Conservation (phyloP, 2,797 vertebrate genomes). For the Ptychobarbus kaznakovi region DNA sequence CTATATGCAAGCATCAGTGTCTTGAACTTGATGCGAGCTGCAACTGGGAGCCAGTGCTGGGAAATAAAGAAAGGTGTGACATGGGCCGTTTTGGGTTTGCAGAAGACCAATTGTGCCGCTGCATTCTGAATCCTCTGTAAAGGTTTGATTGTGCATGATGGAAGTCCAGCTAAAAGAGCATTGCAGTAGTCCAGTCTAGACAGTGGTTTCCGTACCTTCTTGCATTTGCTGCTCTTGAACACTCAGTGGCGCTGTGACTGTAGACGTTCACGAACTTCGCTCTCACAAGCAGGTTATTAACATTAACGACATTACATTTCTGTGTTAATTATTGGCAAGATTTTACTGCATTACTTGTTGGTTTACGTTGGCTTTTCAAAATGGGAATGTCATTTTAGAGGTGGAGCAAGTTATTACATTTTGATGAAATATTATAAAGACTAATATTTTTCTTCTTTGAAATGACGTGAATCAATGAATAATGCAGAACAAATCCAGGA, state of each 20-base stretch:
- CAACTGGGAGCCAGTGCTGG: too few species aligned
- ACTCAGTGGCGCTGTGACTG: neutral
- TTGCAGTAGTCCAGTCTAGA: too few species aligned
- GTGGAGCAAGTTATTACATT: constrained; percentile 6
- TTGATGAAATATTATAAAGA: constrained; percentile 26
- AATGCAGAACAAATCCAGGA: constrained; percentile 4
- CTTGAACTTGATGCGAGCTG: too few species aligned
- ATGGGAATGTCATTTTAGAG: constrained; percentile 17
- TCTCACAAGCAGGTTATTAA: neutral
- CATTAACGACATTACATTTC: neutral
- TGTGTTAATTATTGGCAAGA: neutral
- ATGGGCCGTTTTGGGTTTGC: too few species aligned
- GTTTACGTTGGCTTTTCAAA: neutral
- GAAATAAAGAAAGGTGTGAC: too few species aligned
- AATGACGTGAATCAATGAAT: constrained; percentile 1
- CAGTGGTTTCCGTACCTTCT: neutral
- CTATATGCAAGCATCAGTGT: too few species aligned
- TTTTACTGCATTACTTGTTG: constrained; percentile 7
- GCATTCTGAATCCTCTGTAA: too few species aligned
- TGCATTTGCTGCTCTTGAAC: neutral
- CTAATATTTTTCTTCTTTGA: constrained; percentile 16
- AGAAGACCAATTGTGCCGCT: too few species aligned
- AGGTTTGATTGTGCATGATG: too few species aligned
- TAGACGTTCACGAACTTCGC: neutral
- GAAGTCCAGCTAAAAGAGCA: too few species aligned